Evolutionary conservation across 2,113 vertebrate genomes (phyloP).

Genomic region (Excalfactoria chinensis): DNA sequence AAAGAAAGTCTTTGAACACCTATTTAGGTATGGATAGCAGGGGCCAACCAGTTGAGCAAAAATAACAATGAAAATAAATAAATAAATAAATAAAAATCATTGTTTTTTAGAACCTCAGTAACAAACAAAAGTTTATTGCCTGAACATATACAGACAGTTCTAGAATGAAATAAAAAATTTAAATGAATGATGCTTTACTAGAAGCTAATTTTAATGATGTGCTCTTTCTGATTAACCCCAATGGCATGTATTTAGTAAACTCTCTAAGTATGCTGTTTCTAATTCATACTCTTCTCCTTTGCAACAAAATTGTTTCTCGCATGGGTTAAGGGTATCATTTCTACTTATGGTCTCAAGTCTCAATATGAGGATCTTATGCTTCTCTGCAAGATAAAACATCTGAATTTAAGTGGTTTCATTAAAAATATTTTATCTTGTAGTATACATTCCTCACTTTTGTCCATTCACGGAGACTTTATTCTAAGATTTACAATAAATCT

Average conservation of each 20-base stretch:
- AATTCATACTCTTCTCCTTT: not conserved
- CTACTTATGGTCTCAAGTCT: not conserved
- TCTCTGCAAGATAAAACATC: not conserved
- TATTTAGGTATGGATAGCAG: not conserved
- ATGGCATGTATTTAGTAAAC: not conserved
- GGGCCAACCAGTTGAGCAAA: not conserved
- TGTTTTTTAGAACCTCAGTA: not conserved
- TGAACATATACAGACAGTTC: not conserved
- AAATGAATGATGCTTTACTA: not conserved
- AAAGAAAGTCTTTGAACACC: not conserved
- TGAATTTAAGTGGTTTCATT: not conserved
- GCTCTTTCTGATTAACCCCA: not conserved
- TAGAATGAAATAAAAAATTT: not conserved
- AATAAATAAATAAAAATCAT: no score
- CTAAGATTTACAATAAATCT: not conserved
- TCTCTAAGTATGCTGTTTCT: not conserved
- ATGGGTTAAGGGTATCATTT: slow-evolving; percentile 26
- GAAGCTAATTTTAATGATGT: not conserved
- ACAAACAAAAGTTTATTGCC: not conserved
- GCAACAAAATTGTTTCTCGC: not conserved
- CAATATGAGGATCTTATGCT: not conserved
- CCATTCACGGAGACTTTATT: not conserved
- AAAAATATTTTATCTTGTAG: not conserved
- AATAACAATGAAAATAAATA: no score
- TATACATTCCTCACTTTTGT: not conserved